Base-by-base conservation (phyloP, 2,888 invertebrate species). In the Monochamus alternatus region DNA sequence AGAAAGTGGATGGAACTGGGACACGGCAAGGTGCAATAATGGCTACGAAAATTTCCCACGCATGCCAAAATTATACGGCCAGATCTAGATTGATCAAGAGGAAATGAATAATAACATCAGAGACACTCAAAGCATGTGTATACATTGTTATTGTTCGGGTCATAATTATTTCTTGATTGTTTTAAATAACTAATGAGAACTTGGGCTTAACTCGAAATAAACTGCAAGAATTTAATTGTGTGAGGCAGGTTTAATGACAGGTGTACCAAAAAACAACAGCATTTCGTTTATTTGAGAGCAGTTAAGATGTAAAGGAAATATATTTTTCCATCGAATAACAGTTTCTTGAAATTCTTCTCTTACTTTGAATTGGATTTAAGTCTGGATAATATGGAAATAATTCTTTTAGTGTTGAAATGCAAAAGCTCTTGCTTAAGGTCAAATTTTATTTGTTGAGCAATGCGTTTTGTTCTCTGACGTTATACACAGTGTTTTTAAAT, bases 31-130 rank as follows among this genome's bases (percentile, higher is more conserved):
- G 38, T 14, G 44, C 43, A 58, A 59, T 68, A 68, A 68, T 65
- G 69, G 73, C 68, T 2, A 38, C 75, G 59, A 78, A 74, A 79
- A 76, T 77, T 78, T 83, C 83, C 82, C 82, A 83, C 82, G 83
- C 83, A 82, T 82, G 83, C 82, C 82, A 79, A 82, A 82, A 81
- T 80, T 78, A 80, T 77, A 79, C 71, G 67, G 63, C 31, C 51
- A 67, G 22, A 71, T 82, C 78, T 75, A 86, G 85, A 85, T 86
- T 85, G 85, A 85, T 86, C 83, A 84, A 82, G 81, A 83, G 86
- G 86, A 86, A 85, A 81, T 81, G 79, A 81, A 75, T 73, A 66
- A 76, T 75, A 63, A 74, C 82, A 75, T 78, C 82, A 79, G 82
- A 85, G 83, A 82, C 82, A 82, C 80, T 81, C 78, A 73, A 78